Conservation (phyloP, 2,797 vertebrate species). For the Sparidentex hasta region DNA sequence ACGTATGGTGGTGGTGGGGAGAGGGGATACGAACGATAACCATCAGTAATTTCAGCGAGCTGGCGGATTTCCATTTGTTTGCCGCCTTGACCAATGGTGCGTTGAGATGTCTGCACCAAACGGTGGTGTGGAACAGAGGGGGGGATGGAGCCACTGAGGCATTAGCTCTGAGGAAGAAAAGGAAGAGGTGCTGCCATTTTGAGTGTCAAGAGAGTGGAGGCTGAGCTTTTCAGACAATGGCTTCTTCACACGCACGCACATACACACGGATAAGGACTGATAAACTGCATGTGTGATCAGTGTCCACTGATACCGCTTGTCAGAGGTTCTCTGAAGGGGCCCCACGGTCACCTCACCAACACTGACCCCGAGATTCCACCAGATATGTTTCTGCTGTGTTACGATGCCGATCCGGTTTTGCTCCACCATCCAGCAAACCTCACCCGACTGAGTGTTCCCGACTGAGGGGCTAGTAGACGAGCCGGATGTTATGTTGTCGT, state of each 20-base stretch:
- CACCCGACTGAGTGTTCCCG: too few species aligned
- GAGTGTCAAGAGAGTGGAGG: constrained; percentile 27
- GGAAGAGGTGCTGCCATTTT: constrained; percentile 58
- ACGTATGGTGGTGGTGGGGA: constrained; percentile 27
- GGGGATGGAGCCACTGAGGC: constrained; percentile 44
- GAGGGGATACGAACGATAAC: constrained; percentile 74
- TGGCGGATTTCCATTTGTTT: constrained; percentile 84
- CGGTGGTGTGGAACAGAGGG: constrained; percentile 31
- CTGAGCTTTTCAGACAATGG: constrained; percentile 37
- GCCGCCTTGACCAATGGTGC: constrained; percentile 76
- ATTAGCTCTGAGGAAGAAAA: constrained; percentile 35
- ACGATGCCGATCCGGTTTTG: too few species aligned
- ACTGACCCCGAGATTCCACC: too few species aligned
- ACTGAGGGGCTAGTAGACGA: too few species aligned
- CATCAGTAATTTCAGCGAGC: constrained; percentile 86
- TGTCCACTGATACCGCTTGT: constrained; percentile 11
- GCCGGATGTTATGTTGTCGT: too few species aligned
- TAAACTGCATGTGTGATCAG: constrained; percentile 5
- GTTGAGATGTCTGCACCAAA: constrained; percentile 69
- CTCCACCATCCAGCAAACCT: too few species aligned
- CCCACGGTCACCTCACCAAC: not conserved
- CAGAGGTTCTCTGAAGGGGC: not conserved
- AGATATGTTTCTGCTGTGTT: too few species aligned
- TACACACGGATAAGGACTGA: constrained; percentile 9
- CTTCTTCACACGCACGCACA: constrained; percentile 8